Base-by-base conservation (phyloP, 2,113 vertebrate species). In the Anthoscopus minutus region DNA sequence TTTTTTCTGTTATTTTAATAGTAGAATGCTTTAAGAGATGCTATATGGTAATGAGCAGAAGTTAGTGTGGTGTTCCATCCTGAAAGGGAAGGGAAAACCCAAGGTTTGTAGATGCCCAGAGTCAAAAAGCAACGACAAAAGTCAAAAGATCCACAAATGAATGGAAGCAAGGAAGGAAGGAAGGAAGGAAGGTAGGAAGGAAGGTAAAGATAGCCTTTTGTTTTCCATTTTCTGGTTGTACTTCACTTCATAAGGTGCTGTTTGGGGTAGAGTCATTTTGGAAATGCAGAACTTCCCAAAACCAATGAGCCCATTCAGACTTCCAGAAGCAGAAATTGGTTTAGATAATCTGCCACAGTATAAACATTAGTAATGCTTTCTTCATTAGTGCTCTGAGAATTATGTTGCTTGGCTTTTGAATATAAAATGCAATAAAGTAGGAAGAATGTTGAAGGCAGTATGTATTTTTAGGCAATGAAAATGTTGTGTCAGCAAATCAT, bases 61-160 rank as follows among this genome's bases (percentile, higher is more conserved):
- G 10, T 24, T 18, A 62, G 42, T 35, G 38, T 20, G 15, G 3
- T 11, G 4, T 40, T 44, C 17, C 17, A 40, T 11, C 3, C 47
- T 40, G 30, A 35, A 31, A 7, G 6, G 7, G 16, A 53, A 53
- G 9, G 13, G 9, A 74, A 4, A 81, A 35, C 20, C 11, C 20
- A 61, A 38, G 21, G 22, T 30, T 30, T 53, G 20, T 27, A 30
- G 24, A 54, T 45, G 4, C 4, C 13, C 6, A 3, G 18, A 19
- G n/a, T 8, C 1, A 15, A 47, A 67, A 45, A n/a, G 1, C 15
- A 73, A 21, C 0, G 0, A 13, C 7, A 44, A 37, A 67, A 61
- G 17, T 47, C n/a, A 60, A 40, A 60, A 20, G 7, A 17, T 18
- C n/a, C 20, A 60, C 7, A 35, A 81, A 38, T 21, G n/a, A n/a